phyloP scores from a whole-genome alignment of 1,140 invertebrate species.

The Condylostylus longicornis region DNA sequence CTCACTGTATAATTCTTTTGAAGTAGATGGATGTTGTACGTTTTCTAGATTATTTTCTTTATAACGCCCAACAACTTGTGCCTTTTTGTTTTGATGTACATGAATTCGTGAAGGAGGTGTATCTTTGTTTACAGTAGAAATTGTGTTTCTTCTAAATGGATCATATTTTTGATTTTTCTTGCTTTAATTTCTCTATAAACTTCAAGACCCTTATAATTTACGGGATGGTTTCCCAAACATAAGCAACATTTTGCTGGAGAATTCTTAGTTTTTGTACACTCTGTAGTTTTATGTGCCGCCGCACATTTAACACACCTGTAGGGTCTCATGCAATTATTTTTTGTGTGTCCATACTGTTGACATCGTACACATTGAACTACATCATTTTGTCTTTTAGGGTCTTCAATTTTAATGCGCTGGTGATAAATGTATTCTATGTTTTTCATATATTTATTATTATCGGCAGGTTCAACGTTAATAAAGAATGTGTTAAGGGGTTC shows the following conservation, averaged over 20 bases:
- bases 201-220: slow-evolving; percentile 26
- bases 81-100: not conserved
- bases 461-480: slow-evolving; percentile 20
- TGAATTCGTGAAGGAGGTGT: slow-evolving; percentile 2
- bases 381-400: slow-evolving; percentile 15
- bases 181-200: slow-evolving; percentile 15
- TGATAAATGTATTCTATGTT: slow-evolving; percentile 18
- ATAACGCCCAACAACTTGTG: not conserved
- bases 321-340: slow-evolving; percentile 18
- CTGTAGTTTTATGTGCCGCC: slow-evolving; percentile 18
- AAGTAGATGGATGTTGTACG: slow-evolving; percentile 2
- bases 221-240: slow-evolving; percentile 24
- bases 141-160: slow-evolving; percentile 3
- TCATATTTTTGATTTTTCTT: not conserved
- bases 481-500: slow-evolving; percentile 22
- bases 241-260: slow-evolving; percentile 20
- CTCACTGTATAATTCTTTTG: slow-evolving; percentile 9
- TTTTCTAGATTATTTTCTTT: not conserved
- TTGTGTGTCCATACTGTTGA: slow-evolving; percentile 29
- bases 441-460: slow-evolving; percentile 28
- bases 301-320: slow-evolving; percentile 29
- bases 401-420: slow-evolving; percentile 18
- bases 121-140: slow-evolving; percentile 1
- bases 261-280: slow-evolving; percentile 8
- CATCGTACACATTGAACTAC: slow-evolving; percentile 25